Base-by-base conservation (phyloP, 2,797 vertebrate species). In the Dipus sagitta region DNA sequence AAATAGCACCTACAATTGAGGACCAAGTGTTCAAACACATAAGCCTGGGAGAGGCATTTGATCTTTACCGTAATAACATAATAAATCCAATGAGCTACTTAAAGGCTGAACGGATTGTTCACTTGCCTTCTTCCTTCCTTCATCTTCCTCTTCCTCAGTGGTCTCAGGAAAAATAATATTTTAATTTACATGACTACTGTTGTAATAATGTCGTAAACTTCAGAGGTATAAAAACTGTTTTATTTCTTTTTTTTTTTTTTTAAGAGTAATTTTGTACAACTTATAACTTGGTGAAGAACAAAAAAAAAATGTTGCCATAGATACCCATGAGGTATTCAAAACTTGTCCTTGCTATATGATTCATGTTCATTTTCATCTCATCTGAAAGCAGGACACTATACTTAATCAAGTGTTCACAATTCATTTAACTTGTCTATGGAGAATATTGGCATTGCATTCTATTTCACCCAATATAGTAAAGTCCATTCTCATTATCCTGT, bases 381-480 rank as follows among this genome's bases (percentile, higher is more conserved):
- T 32, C 12, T 79, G 68, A 65, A 80, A 58, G 26, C 32, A 74
- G 38, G 47, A 83, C 12, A 30, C 68, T 81, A 9, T 74, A 72
- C 20, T 88, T 91, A 93, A 64, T 90, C 78, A 92, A 54, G 28
- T 54, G 65, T 77, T 93, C 54, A 80, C 79, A 91, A 72, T 86
- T 90, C 28, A 82, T 4, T 42, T 52, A 11, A 76, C 28, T 81
- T 87, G 10, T 75, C 42, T 81, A 12, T 78, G 23, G 68, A 12
- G 18, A 92, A 80, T 87, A 89, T 77, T 93, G 93, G 1, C 38
- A 65, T 85, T 90, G 81, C 78, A 42, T 79, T 85, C 32, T 88
- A n/a, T 94, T 92, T 7, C 76, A 83, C 14, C 71, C n/a, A 72
- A 12, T 93, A 72, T 2, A 47, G 30, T 71, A 70, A 90, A 75